These are phyloP conservation scores for Diplazon laetatorius DNA, from an alignment of 2,888 invertebrate genomes.

Conservation along the genomic window DNA sequence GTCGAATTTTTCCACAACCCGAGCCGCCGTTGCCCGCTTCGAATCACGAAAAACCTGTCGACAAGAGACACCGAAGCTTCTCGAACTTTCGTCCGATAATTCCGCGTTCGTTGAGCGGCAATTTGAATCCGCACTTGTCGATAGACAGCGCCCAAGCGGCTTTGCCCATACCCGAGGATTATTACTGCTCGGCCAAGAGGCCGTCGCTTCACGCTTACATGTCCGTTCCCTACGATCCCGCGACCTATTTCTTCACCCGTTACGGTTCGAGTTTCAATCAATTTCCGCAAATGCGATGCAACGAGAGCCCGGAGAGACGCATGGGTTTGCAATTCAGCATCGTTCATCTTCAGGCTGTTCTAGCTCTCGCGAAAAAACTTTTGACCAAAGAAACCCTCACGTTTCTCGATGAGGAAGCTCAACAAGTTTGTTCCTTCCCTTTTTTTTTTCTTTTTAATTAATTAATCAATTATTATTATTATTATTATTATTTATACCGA, in stretches of 20 bases:
- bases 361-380: conserved; percentile 92
- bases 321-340: conserved; percentile 88
- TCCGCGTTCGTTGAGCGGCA: conserved; percentile 94
- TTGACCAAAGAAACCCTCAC: conserved; percentile 92
- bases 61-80: conserved; percentile 87
- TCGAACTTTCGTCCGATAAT: conserved; percentile 94
- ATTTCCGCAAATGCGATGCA: conserved; percentile 91
- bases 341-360: conserved; percentile 90
- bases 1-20: conserved; percentile 92
- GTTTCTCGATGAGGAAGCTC: conserved; percentile 92
- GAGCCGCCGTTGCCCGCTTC: conserved; percentile 84
- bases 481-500: too few relatives aligned
- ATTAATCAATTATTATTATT: neutral
- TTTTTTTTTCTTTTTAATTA: neutral
- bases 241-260: conserved; percentile 94
- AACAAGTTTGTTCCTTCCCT: conserved; percentile 86
- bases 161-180: conserved; percentile 72
- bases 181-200: conserved; percentile 73
- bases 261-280: conserved; percentile 97
- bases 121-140: conserved; percentile 87
- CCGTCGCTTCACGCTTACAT: conserved; percentile 85
- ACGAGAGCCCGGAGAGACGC: conserved; percentile 88
- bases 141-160: conserved; percentile 71
- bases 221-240: conserved; percentile 90
- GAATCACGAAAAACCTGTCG: conserved; percentile 75